Conservation (phyloP, 2,113 vertebrate genomes). For the Mobula hypostoma region DNA sequence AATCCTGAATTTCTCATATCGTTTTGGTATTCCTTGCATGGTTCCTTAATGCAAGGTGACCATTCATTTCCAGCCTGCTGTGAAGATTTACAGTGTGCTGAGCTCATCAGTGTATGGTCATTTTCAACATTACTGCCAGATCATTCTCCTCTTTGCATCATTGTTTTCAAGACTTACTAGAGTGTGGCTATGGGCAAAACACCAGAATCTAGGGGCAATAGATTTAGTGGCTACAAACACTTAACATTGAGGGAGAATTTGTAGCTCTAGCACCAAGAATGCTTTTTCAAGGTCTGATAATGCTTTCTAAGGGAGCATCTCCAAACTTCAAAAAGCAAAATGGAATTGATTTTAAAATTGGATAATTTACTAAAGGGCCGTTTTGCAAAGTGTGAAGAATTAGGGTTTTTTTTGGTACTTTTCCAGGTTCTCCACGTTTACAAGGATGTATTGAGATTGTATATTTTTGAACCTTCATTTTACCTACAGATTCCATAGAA, state of each 20-base stretch:
- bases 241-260: not conserved
- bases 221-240: not conserved
- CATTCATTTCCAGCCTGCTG: not conserved
- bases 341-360: not conserved
- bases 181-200: not conserved
- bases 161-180: not conserved
- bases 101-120: no score
- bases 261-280: not conserved
- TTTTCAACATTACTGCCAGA: not conserved
- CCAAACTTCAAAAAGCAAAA: not conserved
- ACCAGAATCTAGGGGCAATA: not conserved
- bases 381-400: not conserved
- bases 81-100: not conserved
- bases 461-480: not conserved
- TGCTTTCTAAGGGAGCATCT: slow-evolving; percentile 9
- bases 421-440: not conserved
- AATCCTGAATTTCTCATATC: not conserved
- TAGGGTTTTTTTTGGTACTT: not conserved
- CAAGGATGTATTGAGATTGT: not conserved
- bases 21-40: not conserved
- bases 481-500: not conserved
- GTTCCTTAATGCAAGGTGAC: not conserved
- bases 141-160: not conserved
- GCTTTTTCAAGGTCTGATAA: not conserved
- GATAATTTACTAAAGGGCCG: not conserved